Base-by-base conservation (phyloP, 2,888 invertebrate species). In the Hipparchia semele region DNA sequence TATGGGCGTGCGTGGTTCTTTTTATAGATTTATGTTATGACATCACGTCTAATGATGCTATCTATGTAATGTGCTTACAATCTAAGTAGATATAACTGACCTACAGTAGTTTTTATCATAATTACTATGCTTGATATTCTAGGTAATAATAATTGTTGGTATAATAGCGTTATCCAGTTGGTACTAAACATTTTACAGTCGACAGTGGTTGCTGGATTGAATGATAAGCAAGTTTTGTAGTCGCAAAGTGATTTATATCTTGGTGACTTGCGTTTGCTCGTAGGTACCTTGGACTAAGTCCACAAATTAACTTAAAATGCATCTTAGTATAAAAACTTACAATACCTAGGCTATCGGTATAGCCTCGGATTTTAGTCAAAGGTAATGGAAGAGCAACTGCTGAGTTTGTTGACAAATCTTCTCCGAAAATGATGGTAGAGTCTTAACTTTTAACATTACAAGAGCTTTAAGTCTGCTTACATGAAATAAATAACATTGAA, bases 161-260 rank as follows among this genome's bases (percentile, higher is more conserved):
- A 60, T n/a, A 13, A 62, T 62, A 46, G 45, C 6, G 33, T 60
- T 12, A 39, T 12, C 8, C 13, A 1, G 46, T 62, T 4, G 9
- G 49, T 51, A 45, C n/a, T 49, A 39, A 39, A 9, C 5, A 8
- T 64, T 49, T 49, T 9, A 51, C 45, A 51, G 49, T 62, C 23
- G 4, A 51, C 45, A 51, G 49, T 62, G 51, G 8, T 49, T 7
- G 13, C 64, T 64, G 64, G 49, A 23, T 49, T 13, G 23, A 49
- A 64, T 64, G 64, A 64, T 49, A 64, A 49, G 49, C 51, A 49
- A 51, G 51, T 51, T 64, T 64, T 45, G n/a, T 10, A 49, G 49
- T 51, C 62, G 9, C 13, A 10, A 23, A 9, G 64, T 51, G 64
- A 64, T 64, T 49, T 23, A 49, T 64, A 64, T 64, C 64, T 64